phyloP scores from a whole-genome alignment of 2,888 invertebrate species.

The Zelleria hepariella region DNA sequence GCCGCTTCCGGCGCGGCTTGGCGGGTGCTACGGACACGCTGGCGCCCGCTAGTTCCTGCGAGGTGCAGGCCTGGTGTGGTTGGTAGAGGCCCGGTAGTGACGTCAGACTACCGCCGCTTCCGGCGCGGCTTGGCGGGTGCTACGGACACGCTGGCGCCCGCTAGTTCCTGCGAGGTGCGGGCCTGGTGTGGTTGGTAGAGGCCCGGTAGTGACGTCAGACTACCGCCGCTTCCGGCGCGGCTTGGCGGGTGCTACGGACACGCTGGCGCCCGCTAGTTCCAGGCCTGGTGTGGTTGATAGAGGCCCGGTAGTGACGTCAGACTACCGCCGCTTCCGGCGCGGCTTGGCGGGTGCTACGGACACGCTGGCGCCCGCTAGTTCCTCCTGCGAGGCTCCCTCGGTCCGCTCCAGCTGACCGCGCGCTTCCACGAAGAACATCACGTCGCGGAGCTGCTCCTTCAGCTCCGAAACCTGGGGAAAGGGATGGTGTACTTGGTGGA shows the following conservation, averaged over 20 bases:
- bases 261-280: conserved; percentile 24
- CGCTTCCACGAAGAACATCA: conserved; percentile 97
- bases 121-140: conserved; percentile 12
- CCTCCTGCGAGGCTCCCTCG: conserved; percentile 27
- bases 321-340: conserved; percentile 16
- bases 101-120: neutral
- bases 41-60: conserved; percentile 36
- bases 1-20: neutral
- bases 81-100: conserved; percentile 58
- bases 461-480: conserved; percentile 81
- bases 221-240: conserved; percentile 23
- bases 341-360: conserved; percentile 23
- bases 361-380: conserved; percentile 38
- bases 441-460: conserved; percentile 93
- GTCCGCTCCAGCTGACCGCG: conserved; percentile 48
- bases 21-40: conserved; percentile 30
- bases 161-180: conserved; percentile 34
- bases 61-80: conserved; percentile 23
- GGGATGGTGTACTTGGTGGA: neutral
- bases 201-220: conserved; percentile 46
- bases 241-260: conserved; percentile 30
- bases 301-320: neutral
- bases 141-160: conserved; percentile 35
- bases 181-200: conserved; percentile 28
- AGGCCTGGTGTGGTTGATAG: neutral